Percentiles rank a stretch among this genome's conserved stretches.
Evolutionary conservation across 2,888 invertebrate genomes (phyloP).

Genomic region (Leucoma salicis): DNA sequence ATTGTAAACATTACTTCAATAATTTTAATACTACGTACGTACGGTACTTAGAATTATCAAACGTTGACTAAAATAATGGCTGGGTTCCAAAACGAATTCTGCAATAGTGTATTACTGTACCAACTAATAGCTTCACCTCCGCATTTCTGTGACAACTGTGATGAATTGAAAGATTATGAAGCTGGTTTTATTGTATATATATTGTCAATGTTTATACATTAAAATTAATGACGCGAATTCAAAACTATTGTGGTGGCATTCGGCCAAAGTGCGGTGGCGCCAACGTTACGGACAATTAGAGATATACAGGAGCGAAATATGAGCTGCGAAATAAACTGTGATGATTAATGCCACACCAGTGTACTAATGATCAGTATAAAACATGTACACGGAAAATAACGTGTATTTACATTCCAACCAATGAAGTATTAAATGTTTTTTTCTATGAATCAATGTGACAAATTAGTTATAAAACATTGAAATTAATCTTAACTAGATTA

Average conservation of each 20-base stretch:
- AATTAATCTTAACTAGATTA: slow-evolving; percentile 2
- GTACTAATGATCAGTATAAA: slow-evolving; percentile 44
- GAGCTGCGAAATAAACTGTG: slow-evolving; percentile 63
- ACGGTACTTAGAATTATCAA: slow-evolving; percentile 35
- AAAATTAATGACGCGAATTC: slow-evolving; percentile 56
- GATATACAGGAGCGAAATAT: slow-evolving; percentile 57
- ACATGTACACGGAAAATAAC: slow-evolving; percentile 33
- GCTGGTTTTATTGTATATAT: slow-evolving; percentile 46
- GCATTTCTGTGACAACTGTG: slow-evolving; percentile 38
- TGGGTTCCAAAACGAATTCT: slow-evolving; percentile 46
- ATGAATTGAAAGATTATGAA: slow-evolving; percentile 41
- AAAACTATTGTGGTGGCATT: slow-evolving; percentile 62
- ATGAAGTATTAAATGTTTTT: slow-evolving; percentile 15
- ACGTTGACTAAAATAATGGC: slow-evolving; percentile 42
- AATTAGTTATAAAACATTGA: slow-evolving; percentile 11
- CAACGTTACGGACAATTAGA: slow-evolving; percentile 64
- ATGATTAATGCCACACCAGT: slow-evolving; percentile 58
- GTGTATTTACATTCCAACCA: slow-evolving; percentile 23
- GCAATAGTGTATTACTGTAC: slow-evolving; percentile 29
- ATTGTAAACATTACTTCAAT: slow-evolving; percentile 42
- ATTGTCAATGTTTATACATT: slow-evolving; percentile 50
- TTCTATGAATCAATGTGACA: slow-evolving; percentile 16
- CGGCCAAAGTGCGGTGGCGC: slow-evolving; percentile 71
- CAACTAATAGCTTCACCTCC: slow-evolving; percentile 38
- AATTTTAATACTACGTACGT: too few relatives aligned